Percentiles rank a stretch among this genome's conserved stretches.
Evolutionary conservation across 2,888 invertebrate genomes (phyloP).

Genomic region (Folsomia candida): DNA sequence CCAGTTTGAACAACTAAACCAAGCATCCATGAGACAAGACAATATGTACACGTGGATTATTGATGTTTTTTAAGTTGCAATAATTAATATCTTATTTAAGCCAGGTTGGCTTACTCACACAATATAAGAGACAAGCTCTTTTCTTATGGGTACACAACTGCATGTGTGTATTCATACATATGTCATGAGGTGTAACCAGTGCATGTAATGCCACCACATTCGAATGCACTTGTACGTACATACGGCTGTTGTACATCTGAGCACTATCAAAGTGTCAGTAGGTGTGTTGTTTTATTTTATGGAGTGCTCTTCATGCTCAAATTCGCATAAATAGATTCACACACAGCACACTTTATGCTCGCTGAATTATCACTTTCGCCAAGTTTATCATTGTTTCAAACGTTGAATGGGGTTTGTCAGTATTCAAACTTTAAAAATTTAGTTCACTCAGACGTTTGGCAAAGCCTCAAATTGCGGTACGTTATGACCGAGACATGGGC

Average conservation of each 20-base stretch:
- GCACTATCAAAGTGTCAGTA: not conserved
- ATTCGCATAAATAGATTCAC: not conserved
- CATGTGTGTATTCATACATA: too few relatives aligned
- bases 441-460: too few relatives aligned
- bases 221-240: too few relatives aligned
- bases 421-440: not conserved
- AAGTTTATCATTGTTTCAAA: not conserved
- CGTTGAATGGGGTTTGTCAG: not conserved
- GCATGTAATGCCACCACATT: too few relatives aligned
- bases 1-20: not conserved
- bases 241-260: too few relatives aligned
- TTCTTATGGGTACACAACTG: too few relatives aligned
- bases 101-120: not conserved
- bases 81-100: not conserved
- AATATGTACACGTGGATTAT: not conserved
- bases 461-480: not conserved
- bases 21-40: not conserved
- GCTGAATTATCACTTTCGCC: conserved; percentile 11
- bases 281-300: not conserved
- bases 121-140: too few relatives aligned
- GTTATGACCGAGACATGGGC: not conserved
- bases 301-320: conserved; percentile 16
- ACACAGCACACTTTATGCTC: not conserved
- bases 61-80: not conserved
- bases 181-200: too few relatives aligned